Evolutionary conservation across 2,888 invertebrate species (phyloP), one percentile per base, ranked within the genome.

Genomic region (Cybosia mesomella): DNA sequence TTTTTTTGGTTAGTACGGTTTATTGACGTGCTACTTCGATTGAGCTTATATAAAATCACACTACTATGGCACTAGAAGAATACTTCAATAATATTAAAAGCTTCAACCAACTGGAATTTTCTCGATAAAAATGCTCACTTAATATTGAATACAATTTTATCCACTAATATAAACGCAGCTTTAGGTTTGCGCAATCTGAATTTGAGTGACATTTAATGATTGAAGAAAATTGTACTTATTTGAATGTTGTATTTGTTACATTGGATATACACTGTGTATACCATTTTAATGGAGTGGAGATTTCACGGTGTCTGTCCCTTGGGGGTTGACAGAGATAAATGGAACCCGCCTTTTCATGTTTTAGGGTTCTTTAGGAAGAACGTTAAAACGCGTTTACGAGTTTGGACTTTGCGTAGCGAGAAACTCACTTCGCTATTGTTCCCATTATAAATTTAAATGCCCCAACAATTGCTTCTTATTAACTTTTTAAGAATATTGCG

Each of bases 251-350:
- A 81, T 82, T 82, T 82, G 78, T 80, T 62, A 74, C 77, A 59
- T 74, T 57, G 66, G 70, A 72, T 82, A 72, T 77, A 81, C 74
- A 76, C 77, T 79, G 65, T 83, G 81, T 84, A 85, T 84, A 86
- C 81, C 85, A 84, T 85, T 89, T 87, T 85, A 90, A 90, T 87
- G 88, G 89, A 88, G 87, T 87, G 82, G 84, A 87, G 89, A 89
- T 89, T 90, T 89, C 89, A 90, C 89, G 86, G 89, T 89, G 89
- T 87, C 90, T 87, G 86, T 86, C 84, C 84, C 86, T 74, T 71
- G 86, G 83, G 87, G 87, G 86, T 86, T 89, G 90, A 91, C 90
- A 85, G 83, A 87, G 90, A 91, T 89, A 89, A 90, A 91, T 91
- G 85, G 89, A 87, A 83, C 85, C 80, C 81, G 85, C 85, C 87